Conservation (phyloP, 2,888 invertebrate species). For the Caenorhabditis sp. region DNA sequence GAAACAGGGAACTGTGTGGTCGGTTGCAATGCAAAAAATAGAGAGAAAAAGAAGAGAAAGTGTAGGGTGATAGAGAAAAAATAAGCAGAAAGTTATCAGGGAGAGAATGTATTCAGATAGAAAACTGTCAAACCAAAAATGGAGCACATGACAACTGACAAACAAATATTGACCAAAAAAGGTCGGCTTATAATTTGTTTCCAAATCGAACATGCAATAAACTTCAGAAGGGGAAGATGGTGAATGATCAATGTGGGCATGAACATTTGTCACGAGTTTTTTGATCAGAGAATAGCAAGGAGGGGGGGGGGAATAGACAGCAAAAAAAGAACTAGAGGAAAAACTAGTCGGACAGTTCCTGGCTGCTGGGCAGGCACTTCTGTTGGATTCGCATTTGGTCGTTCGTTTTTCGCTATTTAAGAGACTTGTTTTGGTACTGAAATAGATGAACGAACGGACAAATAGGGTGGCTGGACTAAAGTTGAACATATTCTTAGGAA, state of each 20-base stretch:
- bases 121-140: neutral
- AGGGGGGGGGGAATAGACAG: neutral
- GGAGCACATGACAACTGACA: slow-evolving; percentile 19
- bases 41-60: neutral
- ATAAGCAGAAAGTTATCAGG: slow-evolving; percentile 7
- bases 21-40: neutral
- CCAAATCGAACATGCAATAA: no score
- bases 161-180: slow-evolving; percentile 51
- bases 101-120: no score
- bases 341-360: slow-evolving; percentile 9
- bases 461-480: no score
- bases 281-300: slow-evolving; percentile 12
- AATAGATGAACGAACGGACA: neutral
- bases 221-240: no score
- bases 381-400: neutral
- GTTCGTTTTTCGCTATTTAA: neutral
- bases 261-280: slow-evolving; percentile 8
- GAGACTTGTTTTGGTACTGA: slow-evolving; percentile 9
- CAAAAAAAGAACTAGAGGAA: slow-evolving; percentile 1
- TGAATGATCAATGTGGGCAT: slow-evolving; percentile 8
- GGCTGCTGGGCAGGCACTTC: slow-evolving; percentile 1
- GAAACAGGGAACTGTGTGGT: neutral
- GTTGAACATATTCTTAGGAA: no score
- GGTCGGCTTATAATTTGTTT: slow-evolving; percentile 41
- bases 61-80: no score